A percentile compares a stretch with the other conserved stretches of the same genome.
Evolutionary conservation across 2,888 invertebrate species (phyloP).

Genomic region (Aspidapion aeneum): DNA sequence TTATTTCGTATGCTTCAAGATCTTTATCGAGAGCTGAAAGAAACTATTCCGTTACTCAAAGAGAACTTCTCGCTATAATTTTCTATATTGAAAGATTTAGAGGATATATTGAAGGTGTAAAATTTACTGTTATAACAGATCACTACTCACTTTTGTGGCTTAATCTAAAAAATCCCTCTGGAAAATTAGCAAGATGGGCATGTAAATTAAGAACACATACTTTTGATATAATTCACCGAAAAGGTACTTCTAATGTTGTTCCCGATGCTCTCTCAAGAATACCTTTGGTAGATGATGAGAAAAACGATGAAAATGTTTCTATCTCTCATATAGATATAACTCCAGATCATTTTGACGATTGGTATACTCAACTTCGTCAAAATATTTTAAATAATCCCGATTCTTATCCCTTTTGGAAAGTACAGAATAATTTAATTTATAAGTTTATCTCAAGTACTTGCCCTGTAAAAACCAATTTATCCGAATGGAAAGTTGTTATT

Average conservation of each 20-base stretch:
- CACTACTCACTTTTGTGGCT: slow-evolving; percentile 30
- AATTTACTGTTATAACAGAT: slow-evolving; percentile 31
- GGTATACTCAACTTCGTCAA: slow-evolving; percentile 5
- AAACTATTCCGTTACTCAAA: slow-evolving; percentile 24
- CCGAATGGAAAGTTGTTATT: background rate
- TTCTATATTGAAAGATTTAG: slow-evolving; percentile 27
- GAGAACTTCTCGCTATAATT: slow-evolving; percentile 30
- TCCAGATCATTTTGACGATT: background rate
- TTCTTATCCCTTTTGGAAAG: background rate
- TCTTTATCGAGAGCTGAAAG: slow-evolving; percentile 27
- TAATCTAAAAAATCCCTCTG: slow-evolving; percentile 25
- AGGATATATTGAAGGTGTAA: slow-evolving; percentile 26
- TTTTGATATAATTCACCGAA: slow-evolving; percentile 26
- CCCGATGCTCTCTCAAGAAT: slow-evolving; percentile 23
- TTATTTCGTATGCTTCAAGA: slow-evolving; percentile 19
- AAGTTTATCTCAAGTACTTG: background rate
- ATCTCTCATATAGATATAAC: too few species aligned
- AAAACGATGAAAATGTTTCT: background rate
- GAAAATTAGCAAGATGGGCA: slow-evolving; percentile 29
- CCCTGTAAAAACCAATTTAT: background rate
- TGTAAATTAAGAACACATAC: slow-evolving; percentile 21
- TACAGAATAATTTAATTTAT: background rate
- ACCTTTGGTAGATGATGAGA: background rate
- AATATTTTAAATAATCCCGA: too few species aligned
- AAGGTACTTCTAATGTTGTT: slow-evolving; percentile 23